Percentiles rank a stretch among this genome's conserved stretches.
phyloP scores from a whole-genome alignment of 1,140 invertebrate genomes.

The Drosophila serrata region DNA sequence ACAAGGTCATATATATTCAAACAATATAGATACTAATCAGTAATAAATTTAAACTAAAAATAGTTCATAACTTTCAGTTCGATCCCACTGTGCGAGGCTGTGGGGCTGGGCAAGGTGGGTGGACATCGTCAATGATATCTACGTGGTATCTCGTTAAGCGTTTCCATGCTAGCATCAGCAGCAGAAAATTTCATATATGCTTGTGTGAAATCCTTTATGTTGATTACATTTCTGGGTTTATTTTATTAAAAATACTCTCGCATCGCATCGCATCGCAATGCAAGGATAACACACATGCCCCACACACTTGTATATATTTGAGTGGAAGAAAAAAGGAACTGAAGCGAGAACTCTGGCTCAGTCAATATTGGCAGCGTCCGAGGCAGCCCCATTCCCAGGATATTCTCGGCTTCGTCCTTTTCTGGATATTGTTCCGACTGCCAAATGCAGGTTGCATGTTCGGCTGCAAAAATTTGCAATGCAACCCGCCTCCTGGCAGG shows the following conservation, averaged over 20 bases:
- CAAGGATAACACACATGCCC: conserved; percentile 64
- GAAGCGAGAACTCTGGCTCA: conserved; percentile 67
- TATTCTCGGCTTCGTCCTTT: conserved; percentile 36
- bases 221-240: conserved; percentile 85
- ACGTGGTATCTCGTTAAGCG: conserved; percentile 81
- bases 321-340: conserved; percentile 36
- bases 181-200: conserved; percentile 58
- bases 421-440: conserved; percentile 71
- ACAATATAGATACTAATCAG: too few species aligned
- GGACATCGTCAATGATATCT: conserved; percentile 74
- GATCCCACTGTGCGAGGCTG: conserved; percentile 22
- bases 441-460: conserved; percentile 82
- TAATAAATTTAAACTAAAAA: too few species aligned
- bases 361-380: conserved; percentile 82
- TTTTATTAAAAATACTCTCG: conserved; percentile 83
- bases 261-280: conserved; percentile 68
- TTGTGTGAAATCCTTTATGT: conserved; percentile 84
- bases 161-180: conserved; percentile 58
- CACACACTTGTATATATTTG: conserved; percentile 7
- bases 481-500: conserved; percentile 62
- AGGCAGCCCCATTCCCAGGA: conserved; percentile 30
- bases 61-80: too few species aligned
- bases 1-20: too few species aligned
- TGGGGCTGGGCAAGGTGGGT: background rate
- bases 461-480: conserved; percentile 78